Conservation (phyloP, 2,888 invertebrate species). For the Augiades crinisus region DNA sequence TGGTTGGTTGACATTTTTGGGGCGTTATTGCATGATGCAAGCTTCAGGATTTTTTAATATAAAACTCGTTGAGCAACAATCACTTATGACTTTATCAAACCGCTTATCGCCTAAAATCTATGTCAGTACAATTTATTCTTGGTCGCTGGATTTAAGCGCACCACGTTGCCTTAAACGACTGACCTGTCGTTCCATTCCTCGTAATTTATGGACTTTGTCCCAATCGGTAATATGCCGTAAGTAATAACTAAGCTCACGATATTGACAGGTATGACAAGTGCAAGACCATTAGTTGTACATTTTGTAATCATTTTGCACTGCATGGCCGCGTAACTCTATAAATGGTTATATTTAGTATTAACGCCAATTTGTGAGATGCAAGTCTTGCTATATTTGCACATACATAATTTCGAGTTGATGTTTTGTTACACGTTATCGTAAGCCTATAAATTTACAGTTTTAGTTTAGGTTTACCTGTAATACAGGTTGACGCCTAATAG, state of each 20-base stretch:
- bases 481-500: too few relatives aligned
- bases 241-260: conserved; percentile 5
- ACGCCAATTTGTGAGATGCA: conserved; percentile 1
- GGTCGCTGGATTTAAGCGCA: neutral
- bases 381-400: neutral
- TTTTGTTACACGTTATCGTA: too few relatives aligned
- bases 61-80: conserved; percentile 16
- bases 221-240: conserved; percentile 4
- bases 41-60: neutral
- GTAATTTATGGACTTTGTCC: conserved; percentile 16
- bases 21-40: conserved; percentile 7
- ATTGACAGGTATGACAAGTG: conserved; percentile 3
- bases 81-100: neutral
- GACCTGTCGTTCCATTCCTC: neutral
- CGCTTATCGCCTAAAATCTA: conserved; percentile 10
- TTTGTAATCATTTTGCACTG: conserved; percentile 14
- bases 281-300: conserved; percentile 4
- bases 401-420: too few relatives aligned
- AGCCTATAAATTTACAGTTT: too few relatives aligned
- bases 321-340: neutral
- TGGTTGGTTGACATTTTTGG: conserved; percentile 10
- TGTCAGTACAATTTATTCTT: conserved; percentile 16
- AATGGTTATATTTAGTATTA: neutral
- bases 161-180: conserved; percentile 9
- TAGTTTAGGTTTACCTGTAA: too few relatives aligned